phyloP scores from a whole-genome alignment of 2,888 invertebrate species.

The Venusia cambrica region DNA sequence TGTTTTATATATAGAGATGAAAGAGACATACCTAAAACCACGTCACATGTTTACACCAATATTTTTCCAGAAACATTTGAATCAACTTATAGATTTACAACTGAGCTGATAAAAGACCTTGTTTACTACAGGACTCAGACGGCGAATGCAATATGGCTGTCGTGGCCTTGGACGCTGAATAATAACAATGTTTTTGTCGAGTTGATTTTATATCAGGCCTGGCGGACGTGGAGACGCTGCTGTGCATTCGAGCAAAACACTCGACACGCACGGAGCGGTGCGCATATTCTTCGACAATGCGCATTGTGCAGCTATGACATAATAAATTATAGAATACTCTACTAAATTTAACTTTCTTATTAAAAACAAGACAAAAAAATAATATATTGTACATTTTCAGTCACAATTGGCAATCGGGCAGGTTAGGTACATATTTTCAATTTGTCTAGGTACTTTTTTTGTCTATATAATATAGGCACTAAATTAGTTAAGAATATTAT shows the following conservation, averaged over 20 bases:
- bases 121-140: constrained; percentile 62
- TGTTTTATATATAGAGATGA: no score
- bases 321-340: constrained; percentile 1
- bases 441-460: no score
- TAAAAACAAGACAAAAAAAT: no score
- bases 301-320: constrained; percentile 1
- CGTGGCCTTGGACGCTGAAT: constrained; percentile 66
- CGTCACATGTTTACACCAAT: constrained; percentile 9
- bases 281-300: constrained; percentile 16
- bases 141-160: constrained; percentile 69
- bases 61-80: constrained; percentile 17
- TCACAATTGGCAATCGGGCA: no score
- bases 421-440: no score
- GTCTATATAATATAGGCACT: no score
- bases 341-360: no score
- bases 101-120: constrained; percentile 44
- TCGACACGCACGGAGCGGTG: constrained; percentile 26
- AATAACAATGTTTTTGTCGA: constrained; percentile 74
- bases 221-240: constrained; percentile 35
- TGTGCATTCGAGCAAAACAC: constrained; percentile 36
- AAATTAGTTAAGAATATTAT: no score
- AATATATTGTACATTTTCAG: no score
- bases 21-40: constrained; percentile 6
- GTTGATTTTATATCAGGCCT: constrained; percentile 63
- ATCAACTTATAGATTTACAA: constrained; percentile 26